phyloP scores from a whole-genome alignment of 2,888 invertebrate species.

The Leptopilina drosophilae region DNA sequence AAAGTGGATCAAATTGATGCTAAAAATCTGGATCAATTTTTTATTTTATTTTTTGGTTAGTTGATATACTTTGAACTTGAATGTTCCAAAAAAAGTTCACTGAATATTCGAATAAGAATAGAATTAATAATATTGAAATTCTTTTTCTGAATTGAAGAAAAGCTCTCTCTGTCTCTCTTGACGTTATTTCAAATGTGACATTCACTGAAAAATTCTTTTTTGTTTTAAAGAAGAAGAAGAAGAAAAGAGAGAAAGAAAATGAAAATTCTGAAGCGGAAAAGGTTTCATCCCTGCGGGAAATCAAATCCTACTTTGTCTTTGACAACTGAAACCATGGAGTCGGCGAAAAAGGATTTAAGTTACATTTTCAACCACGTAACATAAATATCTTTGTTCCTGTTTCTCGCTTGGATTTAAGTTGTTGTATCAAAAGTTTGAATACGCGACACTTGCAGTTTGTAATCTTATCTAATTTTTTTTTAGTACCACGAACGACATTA shows the following conservation, averaged over 20 bases:
- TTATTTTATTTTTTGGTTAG: neutral
- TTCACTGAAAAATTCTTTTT: neutral
- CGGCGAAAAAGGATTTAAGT: neutral
- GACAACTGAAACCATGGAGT: neutral
- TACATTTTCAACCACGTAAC: constrained; percentile 7
- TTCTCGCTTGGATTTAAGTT: neutral
- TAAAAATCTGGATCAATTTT: no score
- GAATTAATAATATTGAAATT: no score
- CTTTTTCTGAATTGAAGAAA: no score
- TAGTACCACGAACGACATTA: neutral
- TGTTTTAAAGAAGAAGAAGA: neutral
- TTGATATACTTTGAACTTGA: no score
- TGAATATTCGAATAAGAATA: neutral
- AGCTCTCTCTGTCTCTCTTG: no score
- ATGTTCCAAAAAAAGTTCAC: neutral
- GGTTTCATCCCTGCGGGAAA: constrained; percentile 11
- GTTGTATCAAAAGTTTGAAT: neutral
- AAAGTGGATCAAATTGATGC: no score
- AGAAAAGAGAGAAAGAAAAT: neutral
- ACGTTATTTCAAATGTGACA: neutral
- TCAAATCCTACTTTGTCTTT: constrained; percentile 11
- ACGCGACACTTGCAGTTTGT: neutral
- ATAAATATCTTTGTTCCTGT: constrained; percentile 6
- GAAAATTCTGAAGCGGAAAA: constrained; percentile 1
- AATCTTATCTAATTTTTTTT: constrained; percentile 26